phyloP scores from a whole-genome alignment of 2,888 invertebrate genomes.

The Nymphalis urticae region DNA sequence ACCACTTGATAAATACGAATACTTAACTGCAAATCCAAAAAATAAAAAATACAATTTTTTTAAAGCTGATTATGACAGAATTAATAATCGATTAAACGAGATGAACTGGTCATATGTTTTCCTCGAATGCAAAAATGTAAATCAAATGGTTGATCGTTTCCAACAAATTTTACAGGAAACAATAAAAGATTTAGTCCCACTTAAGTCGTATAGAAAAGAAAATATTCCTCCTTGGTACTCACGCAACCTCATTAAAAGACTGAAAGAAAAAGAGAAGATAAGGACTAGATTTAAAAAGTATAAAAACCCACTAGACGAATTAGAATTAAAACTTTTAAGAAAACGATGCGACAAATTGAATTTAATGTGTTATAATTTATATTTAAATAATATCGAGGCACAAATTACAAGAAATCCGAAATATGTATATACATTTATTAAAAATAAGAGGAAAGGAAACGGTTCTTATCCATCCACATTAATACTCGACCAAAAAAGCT shows the following conservation, averaged over 20 bases:
- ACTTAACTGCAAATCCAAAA: no score
- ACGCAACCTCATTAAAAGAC: slow-evolving; percentile 2
- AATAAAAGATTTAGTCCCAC: neutral
- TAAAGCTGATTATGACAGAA: no score
- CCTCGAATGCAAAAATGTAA: slow-evolving; percentile 1
- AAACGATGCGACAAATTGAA: slow-evolving; percentile 1
- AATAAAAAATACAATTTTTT: no score
- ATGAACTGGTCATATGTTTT: no score
- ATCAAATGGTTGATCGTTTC: slow-evolving; percentile 6
- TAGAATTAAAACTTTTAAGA: neutral
- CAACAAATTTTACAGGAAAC: slow-evolving; percentile 1
- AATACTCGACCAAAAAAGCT: no score
- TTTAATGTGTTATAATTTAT: neutral
- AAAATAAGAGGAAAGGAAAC: no score
- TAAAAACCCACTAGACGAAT: slow-evolving; percentile 3
- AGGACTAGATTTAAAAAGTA: neutral
- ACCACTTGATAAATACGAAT: no score
- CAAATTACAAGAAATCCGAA: slow-evolving; percentile 1
- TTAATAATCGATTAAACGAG: no score
- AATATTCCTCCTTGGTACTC: slow-evolving; percentile 5
- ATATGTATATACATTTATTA: slow-evolving; percentile 1
- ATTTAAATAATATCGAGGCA: slow-evolving; percentile 3
- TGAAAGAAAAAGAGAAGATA: slow-evolving; percentile 3
- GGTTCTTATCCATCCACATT: no score
- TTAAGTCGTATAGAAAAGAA: neutral